A percentile compares a stretch with the other conserved stretches of the same genome.
These are phyloP conservation scores for Apistogramma diplotaenia DNA, from an alignment of 2,113 vertebrate species.

Conservation along the genomic window DNA sequence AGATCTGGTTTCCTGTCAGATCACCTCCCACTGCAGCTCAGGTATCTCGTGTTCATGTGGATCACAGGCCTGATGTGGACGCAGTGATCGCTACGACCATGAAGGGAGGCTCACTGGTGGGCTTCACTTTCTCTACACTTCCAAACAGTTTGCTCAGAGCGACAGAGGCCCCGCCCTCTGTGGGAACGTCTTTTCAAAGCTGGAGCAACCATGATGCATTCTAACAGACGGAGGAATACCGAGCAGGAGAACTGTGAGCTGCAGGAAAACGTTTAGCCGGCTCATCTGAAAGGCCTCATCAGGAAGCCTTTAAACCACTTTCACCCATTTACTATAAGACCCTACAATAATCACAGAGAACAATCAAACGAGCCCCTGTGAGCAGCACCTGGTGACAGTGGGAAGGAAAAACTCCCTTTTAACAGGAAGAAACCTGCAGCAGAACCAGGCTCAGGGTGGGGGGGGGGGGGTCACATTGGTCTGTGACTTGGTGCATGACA, in stretches of 20 bases:
- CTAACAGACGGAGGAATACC: background rate
- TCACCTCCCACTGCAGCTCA: no score
- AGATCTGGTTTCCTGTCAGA: no score
- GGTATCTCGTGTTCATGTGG: no score
- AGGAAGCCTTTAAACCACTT: background rate
- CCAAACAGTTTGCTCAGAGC: background rate
- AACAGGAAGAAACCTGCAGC: no score
- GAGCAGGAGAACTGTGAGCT: background rate
- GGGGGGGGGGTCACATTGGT: no score
- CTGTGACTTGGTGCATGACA: no score
- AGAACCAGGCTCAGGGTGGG: no score
- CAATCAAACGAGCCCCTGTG: no score
- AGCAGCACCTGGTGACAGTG: no score
- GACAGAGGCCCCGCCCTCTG: background rate
- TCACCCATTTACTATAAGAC: background rate
- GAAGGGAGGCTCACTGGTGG: background rate
- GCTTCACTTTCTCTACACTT: background rate
- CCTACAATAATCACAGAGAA: no score
- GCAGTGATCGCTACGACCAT: conserved; percentile 3
- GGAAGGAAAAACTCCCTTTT: no score
- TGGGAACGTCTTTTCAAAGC: background rate
- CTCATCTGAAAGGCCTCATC: background rate
- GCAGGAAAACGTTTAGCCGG: background rate
- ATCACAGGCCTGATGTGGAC: conserved; percentile 47
- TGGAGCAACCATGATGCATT: background rate